Percentiles rank a stretch among this genome's conserved stretches.
Conservation (phyloP, 1,140 invertebrate species). For the Zaprionus davidi region DNA sequence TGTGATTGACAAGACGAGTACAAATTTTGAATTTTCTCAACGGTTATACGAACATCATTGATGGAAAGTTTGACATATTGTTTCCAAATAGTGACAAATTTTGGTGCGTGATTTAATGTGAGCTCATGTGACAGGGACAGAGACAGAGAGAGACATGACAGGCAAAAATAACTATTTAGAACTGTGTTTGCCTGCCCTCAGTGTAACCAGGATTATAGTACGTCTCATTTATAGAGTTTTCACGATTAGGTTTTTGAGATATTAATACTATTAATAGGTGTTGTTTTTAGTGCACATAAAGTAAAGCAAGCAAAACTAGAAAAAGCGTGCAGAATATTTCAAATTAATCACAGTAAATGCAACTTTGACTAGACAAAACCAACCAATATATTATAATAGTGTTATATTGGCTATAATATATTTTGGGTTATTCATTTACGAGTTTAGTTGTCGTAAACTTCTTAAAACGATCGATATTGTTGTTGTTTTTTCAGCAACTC, state of each 20-base stretch:
- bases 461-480: too few species aligned
- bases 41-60: slow-evolving; percentile 41
- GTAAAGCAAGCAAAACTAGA: slow-evolving; percentile 27
- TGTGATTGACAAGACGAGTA: slow-evolving; percentile 2
- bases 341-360: slow-evolving; percentile 5
- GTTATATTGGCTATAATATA: not conserved
- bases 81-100: slow-evolving; percentile 10
- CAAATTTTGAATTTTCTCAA: slow-evolving; percentile 26
- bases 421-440: too few species aligned
- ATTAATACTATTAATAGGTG: not conserved
- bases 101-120: slow-evolving; percentile 12
- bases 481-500: not conserved
- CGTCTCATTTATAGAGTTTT: slow-evolving; percentile 66
- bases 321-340: slow-evolving; percentile 42
- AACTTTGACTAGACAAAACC: not conserved
- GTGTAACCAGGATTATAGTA: not conserved
- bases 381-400: not conserved
- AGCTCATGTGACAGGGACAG: not conserved
- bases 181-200: slow-evolving; percentile 17
- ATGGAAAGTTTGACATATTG: slow-evolving; percentile 14
- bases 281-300: slow-evolving; percentile 19
- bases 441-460: not conserved
- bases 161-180: slow-evolving; percentile 3
- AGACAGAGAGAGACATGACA: slow-evolving; percentile 8
- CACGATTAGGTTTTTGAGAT: slow-evolving; percentile 15